A percentile compares a stretch with the other conserved stretches of the same genome.
phyloP scores from a whole-genome alignment of 2,113 vertebrate genomes.

The Colaptes auratus region DNA sequence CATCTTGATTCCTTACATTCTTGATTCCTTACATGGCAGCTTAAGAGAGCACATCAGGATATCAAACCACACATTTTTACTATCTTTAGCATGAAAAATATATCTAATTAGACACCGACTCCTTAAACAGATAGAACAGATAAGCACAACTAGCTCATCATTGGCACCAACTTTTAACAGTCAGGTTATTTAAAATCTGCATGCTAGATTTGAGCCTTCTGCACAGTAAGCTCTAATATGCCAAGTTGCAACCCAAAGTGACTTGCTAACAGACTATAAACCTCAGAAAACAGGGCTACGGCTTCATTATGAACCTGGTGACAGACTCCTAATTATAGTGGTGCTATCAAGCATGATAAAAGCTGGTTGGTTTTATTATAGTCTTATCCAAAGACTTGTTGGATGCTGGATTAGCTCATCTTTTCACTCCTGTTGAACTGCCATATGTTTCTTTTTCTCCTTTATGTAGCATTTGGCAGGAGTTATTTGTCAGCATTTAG shows the following conservation, averaged over 20 bases:
- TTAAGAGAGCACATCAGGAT: background rate
- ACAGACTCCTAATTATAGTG: constrained; percentile 70
- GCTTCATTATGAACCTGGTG: constrained; percentile 53
- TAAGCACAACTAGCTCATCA: background rate
- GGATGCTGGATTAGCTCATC: constrained; percentile 67
- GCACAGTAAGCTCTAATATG: background rate
- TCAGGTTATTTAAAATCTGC: constrained; percentile 26
- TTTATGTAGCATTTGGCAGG: constrained; percentile 63
- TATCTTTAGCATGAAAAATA: too few relatives aligned
- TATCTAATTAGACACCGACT: background rate
- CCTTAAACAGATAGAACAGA: constrained; percentile 1
- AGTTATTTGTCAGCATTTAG: constrained; percentile 61
- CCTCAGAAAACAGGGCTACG: constrained; percentile 53
- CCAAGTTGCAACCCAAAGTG: constrained; percentile 30
- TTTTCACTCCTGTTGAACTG: constrained; percentile 65
- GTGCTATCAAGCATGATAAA: constrained; percentile 71
- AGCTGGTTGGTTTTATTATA: constrained; percentile 64
- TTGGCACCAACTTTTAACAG: constrained; percentile 8
- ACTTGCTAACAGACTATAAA: constrained; percentile 48
- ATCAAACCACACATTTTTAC: background rate
- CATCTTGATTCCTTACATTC: constrained; percentile 8
- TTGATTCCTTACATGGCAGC: background rate
- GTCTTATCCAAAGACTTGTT: constrained; percentile 64
- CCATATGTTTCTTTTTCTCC: constrained; percentile 70
- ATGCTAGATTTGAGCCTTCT: constrained; percentile 6